phyloP scores from a whole-genome alignment of 2,888 invertebrate species.

The Leucophenga montana region DNA sequence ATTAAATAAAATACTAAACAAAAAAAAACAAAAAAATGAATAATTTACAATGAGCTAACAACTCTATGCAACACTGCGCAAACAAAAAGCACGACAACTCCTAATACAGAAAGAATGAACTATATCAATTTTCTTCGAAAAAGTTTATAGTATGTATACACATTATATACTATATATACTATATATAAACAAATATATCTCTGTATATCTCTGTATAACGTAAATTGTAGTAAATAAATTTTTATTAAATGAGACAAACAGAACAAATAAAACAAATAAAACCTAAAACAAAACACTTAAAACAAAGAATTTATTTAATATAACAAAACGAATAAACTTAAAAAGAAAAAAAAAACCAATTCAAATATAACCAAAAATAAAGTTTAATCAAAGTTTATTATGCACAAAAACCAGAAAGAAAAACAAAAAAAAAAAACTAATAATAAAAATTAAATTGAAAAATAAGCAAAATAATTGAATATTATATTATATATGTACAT shows the following conservation, averaged over 20 bases:
- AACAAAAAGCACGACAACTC: neutral
- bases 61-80: neutral
- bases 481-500: conserved; percentile 24
- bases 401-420: neutral
- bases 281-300: conserved; percentile 28
- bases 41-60: conserved; percentile 14
- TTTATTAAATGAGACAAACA: conserved; percentile 30
- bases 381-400: neutral
- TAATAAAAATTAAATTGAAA: conserved; percentile 5
- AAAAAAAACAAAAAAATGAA: conserved; percentile 28
- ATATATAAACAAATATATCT: conserved; percentile 24
- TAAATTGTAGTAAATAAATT: conserved; percentile 41
- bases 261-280: conserved; percentile 21
- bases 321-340: conserved; percentile 14
- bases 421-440: neutral
- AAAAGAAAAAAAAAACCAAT: neutral
- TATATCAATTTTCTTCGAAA: conserved; percentile 45
- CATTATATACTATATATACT: conserved; percentile 6
- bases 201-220: conserved; percentile 43
- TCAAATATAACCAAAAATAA: conserved; percentile 22
- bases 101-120: conserved; percentile 24
- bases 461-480: conserved; percentile 34
- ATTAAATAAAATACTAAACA: conserved; percentile 25
- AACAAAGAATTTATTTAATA: conserved; percentile 31
- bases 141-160: conserved; percentile 10